Conservation (phyloP, 2,888 invertebrate species). For the Cephus rjabovi region DNA sequence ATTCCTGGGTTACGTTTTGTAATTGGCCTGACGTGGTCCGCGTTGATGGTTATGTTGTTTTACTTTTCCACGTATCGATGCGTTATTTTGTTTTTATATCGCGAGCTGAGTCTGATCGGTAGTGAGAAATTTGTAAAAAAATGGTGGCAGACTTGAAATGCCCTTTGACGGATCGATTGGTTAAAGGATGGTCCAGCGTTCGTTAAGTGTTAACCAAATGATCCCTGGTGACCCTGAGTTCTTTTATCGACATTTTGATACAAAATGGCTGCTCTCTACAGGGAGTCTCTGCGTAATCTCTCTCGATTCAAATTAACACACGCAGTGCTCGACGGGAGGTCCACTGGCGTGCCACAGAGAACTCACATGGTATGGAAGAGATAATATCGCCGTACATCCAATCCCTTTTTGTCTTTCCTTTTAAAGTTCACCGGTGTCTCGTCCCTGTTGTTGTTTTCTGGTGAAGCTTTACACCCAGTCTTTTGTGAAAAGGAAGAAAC, state of each 20-base stretch:
- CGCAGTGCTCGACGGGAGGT: conserved; percentile 61
- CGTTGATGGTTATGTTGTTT: neutral
- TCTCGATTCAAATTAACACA: conserved; percentile 73
- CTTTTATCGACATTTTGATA: conserved; percentile 67
- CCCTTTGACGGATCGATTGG: neutral
- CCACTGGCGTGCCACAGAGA: conserved; percentile 46
- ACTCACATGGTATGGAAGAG: conserved; percentile 54
- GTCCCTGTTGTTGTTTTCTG: conserved; percentile 10
- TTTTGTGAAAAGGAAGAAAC: neutral
- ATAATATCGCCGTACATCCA: conserved; percentile 59
- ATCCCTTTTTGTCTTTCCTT: conserved; percentile 38
- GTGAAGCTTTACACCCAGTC: neutral
- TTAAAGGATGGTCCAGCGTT: neutral
- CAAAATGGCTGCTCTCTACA: conserved; percentile 66
- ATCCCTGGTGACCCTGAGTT: conserved; percentile 41
- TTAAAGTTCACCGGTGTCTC: conserved; percentile 27
- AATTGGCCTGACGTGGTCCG: neutral
- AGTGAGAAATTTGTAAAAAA: neutral
- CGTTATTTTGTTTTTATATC: neutral
- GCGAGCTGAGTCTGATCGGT: neutral
- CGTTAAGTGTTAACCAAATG: conserved; percentile 16
- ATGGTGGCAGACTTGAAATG: neutral
- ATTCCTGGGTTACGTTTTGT: neutral
- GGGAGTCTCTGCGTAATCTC: conserved; percentile 71
- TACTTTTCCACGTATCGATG: neutral